Base-by-base conservation (phyloP, 2,888 invertebrate genomes). In the Myathropa florea region DNA sequence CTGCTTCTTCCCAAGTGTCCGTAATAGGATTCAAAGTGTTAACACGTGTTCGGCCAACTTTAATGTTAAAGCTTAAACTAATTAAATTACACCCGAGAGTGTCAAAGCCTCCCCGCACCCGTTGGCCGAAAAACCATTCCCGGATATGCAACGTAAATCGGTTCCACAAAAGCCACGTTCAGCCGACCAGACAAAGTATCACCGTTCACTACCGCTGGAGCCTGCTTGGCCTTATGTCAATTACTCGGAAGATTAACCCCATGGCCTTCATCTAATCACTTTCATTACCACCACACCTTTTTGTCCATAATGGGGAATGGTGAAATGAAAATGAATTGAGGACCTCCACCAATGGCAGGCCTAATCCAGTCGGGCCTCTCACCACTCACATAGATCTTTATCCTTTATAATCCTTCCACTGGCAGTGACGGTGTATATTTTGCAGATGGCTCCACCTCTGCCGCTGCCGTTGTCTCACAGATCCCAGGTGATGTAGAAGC, bases 241-340 rank as follows among this genome's bases (percentile, higher is more conserved):
- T 83, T 83, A 83, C 83, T 75, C 75, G 61, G 78, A 57, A 86
- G 75, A 86, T 86, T 78, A 86, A 79, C 70, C 75, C 57, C 70
- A 78, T 75, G 68, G 78, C 83, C 67, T 79, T 71, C 71, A 61
- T 73, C 71, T 86, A 86, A 86, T 86, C 78, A 71, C 82, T 79
- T 85, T 85, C 82, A 85, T 85, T 80, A 81, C 71, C 76, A 72
- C 81, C 76, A 76, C 84, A 85, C 85, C 82, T 81, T 81, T n/a
- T 85, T 71, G 65, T 65, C 75, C 75, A 55, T 71, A 71, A 83
- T 61, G 33, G 71, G 63, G 33, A 46, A 33, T 65, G 73, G 78
- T 23, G 68, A 81, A 75, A 81, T 75, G 81, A 81, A 81, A 81
- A 81, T 63, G 81, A 81, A 75, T 81, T 81, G 68, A 67, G 57